A percentile compares a stretch with the other conserved stretches of the same genome.
These are phyloP conservation scores for Cetonia aurata DNA, from an alignment of 2,888 invertebrate species.

Conservation along the genomic window DNA sequence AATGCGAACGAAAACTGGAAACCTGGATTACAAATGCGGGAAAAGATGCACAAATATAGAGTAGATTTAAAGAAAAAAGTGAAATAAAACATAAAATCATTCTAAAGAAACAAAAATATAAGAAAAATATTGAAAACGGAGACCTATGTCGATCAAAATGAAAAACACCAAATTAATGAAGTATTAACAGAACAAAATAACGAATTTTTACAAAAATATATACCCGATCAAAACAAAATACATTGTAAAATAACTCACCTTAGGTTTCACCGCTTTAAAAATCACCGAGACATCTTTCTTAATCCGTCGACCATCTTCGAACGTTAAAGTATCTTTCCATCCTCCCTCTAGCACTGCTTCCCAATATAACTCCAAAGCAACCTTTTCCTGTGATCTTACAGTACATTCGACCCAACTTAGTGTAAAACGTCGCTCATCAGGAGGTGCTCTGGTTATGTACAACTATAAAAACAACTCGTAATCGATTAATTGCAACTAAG, in stretches of 20 bases:
- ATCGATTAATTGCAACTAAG: too few species aligned
- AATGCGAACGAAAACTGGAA: too few species aligned
- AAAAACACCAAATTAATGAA: too few species aligned
- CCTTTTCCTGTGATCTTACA: slow-evolving; percentile 70
- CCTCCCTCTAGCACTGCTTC: slow-evolving; percentile 72
- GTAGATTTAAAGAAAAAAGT: too few species aligned
- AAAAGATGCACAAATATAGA: too few species aligned
- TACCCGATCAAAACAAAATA: not conserved
- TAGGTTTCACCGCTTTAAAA: slow-evolving; percentile 69
- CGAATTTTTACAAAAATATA: too few species aligned
- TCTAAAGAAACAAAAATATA: too few species aligned
- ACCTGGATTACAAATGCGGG: too few species aligned
- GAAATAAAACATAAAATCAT: too few species aligned
- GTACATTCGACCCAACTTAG: slow-evolving; percentile 71
- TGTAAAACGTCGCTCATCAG: slow-evolving; percentile 70
- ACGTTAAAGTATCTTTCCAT: slow-evolving; percentile 72
- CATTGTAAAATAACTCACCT: slow-evolving; percentile 55
- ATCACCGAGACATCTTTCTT: slow-evolving; percentile 77
- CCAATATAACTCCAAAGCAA: slow-evolving; percentile 74
- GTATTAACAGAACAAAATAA: too few species aligned
- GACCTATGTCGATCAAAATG: too few species aligned
- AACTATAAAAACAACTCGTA: slow-evolving; percentile 65
- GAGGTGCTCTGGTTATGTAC: slow-evolving; percentile 68
- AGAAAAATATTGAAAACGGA: too few species aligned
- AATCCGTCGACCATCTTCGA: slow-evolving; percentile 74